Evolutionary conservation across 2,113 vertebrate species (phyloP).

Genomic region (Gnathonemus longibarbis): DNA sequence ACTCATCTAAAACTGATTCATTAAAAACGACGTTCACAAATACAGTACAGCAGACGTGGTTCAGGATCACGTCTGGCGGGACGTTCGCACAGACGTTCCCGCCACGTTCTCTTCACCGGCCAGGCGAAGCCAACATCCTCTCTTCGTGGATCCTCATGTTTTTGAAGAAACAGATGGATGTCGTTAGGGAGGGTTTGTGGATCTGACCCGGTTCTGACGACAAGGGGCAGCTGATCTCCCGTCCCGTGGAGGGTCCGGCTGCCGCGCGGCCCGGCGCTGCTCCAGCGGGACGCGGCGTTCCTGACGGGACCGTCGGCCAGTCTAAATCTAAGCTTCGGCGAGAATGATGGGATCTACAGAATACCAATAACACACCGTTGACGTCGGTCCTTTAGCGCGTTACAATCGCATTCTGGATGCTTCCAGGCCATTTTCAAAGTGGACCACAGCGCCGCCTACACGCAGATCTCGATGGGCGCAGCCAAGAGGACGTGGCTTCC

Average conservation of each 20-base stretch:
- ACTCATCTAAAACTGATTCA: not conserved
- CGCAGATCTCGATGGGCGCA: constrained; percentile 68
- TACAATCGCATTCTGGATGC: not conserved
- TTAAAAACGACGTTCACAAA: not conserved
- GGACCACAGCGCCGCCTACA: constrained; percentile 36
- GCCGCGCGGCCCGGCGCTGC: not conserved
- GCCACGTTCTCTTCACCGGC: not conserved
- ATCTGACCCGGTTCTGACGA: not conserved
- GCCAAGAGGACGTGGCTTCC: constrained; percentile 56
- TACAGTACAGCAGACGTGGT: not conserved
- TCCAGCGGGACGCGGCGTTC: not conserved
- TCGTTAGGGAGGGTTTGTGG: not conserved
- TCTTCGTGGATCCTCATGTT: not conserved
- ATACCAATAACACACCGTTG: not conserved
- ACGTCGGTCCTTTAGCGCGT: not conserved
- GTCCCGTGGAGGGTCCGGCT: not conserved
- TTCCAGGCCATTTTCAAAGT: not conserved
- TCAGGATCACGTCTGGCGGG: not conserved
- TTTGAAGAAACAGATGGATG: not conserved
- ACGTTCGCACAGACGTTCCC: not conserved
- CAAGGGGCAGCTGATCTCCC: not conserved
- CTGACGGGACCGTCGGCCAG: not conserved
- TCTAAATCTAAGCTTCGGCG: not conserved
- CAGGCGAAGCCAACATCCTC: not conserved
- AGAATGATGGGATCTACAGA: not conserved